These are phyloP conservation scores for Sitta europaea DNA, from an alignment of 2,113 vertebrate species.

Conservation along the genomic window DNA sequence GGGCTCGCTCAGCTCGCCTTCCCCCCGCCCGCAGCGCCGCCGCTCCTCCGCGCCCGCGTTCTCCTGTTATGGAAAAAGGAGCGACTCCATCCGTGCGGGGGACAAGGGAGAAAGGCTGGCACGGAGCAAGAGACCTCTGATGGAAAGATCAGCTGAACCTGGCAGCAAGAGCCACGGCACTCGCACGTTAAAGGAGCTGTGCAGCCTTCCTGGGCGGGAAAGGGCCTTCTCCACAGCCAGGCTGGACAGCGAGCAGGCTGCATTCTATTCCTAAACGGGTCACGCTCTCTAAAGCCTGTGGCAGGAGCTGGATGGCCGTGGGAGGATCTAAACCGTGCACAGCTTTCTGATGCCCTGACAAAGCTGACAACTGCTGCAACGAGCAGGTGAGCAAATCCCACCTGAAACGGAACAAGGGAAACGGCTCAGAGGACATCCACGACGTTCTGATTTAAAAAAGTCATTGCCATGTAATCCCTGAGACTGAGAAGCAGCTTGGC, in stretches of 20 bases:
- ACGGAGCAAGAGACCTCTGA: background rate
- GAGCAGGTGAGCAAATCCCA: background rate
- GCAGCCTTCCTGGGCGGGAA: background rate
- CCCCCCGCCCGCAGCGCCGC: accelerated
- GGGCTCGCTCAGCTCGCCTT: no score
- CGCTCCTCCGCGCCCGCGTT: background rate
- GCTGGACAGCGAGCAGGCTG: background rate
- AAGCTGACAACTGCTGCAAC: background rate
- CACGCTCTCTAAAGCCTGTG: background rate
- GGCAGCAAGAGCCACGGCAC: background rate
- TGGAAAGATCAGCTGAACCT: background rate
- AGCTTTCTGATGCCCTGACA: background rate
- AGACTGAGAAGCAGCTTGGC: background rate
- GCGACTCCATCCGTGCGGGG: background rate
- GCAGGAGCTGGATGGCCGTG: background rate
- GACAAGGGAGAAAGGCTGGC: background rate
- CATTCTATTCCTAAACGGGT: background rate
- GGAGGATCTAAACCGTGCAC: background rate
- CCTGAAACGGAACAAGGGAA: background rate
- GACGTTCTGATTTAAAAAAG: background rate
- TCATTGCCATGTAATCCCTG: background rate
- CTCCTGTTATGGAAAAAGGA: background rate
- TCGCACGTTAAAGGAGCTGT: background rate
- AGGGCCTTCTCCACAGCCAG: background rate
- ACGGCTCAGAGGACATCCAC: background rate